These are phyloP conservation scores for Orussus abietinus DNA, from an alignment of 1,140 invertebrate genomes.

Conservation along the genomic window DNA sequence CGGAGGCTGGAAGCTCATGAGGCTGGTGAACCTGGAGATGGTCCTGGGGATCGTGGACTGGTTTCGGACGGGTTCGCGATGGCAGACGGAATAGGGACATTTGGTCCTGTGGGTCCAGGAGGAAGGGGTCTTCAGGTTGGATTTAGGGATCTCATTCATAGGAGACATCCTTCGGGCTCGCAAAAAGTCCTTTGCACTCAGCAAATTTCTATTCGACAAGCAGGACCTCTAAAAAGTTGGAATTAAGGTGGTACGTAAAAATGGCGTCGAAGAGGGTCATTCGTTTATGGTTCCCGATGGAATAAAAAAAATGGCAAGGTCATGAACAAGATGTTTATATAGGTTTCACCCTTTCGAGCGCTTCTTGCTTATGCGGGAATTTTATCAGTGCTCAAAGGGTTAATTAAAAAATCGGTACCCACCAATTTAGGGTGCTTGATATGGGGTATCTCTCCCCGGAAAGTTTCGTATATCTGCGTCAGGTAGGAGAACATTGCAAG, in stretches of 20 bases:
- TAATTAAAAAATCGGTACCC: too few species aligned
- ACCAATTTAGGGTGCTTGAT: slow-evolving; percentile 74
- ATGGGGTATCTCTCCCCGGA: slow-evolving; percentile 77
- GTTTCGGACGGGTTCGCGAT: not conserved
- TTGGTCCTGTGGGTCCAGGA: not conserved
- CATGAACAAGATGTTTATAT: too few species aligned
- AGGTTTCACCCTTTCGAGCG: too few species aligned
- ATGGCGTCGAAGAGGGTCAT: too few species aligned
- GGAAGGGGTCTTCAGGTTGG: not conserved
- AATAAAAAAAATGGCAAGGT: too few species aligned
- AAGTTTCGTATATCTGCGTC: slow-evolving; percentile 81
- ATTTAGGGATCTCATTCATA: not conserved
- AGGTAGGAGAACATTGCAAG: slow-evolving; percentile 77
- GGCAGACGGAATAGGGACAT: not conserved
- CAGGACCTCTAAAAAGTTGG: not conserved
- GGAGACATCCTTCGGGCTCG: not conserved
- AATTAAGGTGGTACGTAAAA: too few species aligned
- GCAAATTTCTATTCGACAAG: not conserved
- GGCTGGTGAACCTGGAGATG: not conserved
- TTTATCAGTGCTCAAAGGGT: too few species aligned
- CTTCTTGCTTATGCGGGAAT: too few species aligned
- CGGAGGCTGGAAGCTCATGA: not conserved
- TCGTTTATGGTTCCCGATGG: too few species aligned
- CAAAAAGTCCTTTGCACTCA: not conserved
- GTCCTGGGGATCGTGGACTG: not conserved